These are phyloP conservation scores for Mesocricetus auratus DNA, from an alignment of 2,113 vertebrate genomes.

Conservation along the genomic window DNA sequence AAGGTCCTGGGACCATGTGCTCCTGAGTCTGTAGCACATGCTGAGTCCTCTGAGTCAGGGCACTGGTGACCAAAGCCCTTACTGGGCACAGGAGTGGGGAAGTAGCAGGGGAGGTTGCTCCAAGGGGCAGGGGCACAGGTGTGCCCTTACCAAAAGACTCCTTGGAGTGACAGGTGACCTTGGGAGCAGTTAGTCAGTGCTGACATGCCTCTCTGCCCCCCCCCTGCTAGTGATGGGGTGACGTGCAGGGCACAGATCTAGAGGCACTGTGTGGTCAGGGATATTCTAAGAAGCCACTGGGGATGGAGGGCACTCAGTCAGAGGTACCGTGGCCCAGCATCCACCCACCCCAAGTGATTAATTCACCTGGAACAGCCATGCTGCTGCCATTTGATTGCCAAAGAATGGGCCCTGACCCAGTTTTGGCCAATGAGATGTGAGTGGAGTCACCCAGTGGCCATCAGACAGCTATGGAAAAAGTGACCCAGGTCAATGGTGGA, in stretches of 20 bases:
- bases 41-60: constrained; percentile 60
- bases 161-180: background rate
- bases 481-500: background rate
- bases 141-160: background rate
- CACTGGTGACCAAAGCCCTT: background rate
- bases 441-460: background rate
- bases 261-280: background rate
- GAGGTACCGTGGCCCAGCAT: background rate
- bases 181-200: background rate
- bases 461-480: background rate
- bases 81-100: background rate
- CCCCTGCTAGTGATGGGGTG: background rate
- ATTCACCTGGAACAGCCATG: background rate
- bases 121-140: background rate
- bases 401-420: background rate
- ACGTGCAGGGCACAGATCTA: background rate
- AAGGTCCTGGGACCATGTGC: background rate
- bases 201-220: background rate
- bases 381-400: background rate
- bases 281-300: background rate
- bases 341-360: background rate
- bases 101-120: background rate
- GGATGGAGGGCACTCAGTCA: no score
- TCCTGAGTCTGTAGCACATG: background rate
- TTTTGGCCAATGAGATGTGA: background rate